Evolutionary conservation across 2,113 vertebrate genomes (phyloP).

Genomic region (Cnemophilus loriae): DNA sequence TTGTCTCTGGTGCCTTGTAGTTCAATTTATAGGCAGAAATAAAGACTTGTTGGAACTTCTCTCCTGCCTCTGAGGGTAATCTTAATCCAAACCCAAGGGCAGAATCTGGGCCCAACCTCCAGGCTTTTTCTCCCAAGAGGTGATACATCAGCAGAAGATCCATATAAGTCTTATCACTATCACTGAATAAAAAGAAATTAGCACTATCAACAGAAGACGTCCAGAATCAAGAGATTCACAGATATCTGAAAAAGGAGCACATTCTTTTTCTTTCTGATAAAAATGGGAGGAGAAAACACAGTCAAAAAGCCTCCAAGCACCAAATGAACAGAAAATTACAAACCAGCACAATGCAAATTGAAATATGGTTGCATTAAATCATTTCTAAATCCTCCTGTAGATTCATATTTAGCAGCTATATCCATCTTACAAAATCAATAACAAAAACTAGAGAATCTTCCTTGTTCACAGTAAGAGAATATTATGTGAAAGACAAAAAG

Average conservation of each 20-base stretch:
- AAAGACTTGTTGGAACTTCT: slow-evolving; percentile 34
- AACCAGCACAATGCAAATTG: background rate
- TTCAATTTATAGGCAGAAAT: slow-evolving; percentile 54
- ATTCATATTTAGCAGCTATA: background rate
- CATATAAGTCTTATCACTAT: background rate
- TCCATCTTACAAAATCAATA: background rate
- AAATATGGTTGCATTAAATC: background rate
- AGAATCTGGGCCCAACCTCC: background rate
- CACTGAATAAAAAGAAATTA: background rate
- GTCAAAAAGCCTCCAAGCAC: background rate
- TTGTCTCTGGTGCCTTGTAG: slow-evolving; percentile 52
- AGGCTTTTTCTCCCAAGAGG: background rate
- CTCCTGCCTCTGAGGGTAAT: background rate
- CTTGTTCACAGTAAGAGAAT: background rate
- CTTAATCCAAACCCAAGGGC: slow-evolving; percentile 20
- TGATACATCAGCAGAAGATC: background rate
- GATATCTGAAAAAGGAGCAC: background rate
- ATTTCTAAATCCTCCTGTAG: background rate
- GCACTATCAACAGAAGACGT: background rate
- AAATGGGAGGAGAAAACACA: background rate
- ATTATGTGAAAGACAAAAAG: background rate
- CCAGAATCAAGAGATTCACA: background rate
- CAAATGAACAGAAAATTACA: background rate
- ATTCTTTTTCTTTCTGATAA: background rate
- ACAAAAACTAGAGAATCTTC: background rate